Evolutionary conservation across 2,888 invertebrate genomes (phyloP).

Genomic region (Ecliptopera silaceata): DNA sequence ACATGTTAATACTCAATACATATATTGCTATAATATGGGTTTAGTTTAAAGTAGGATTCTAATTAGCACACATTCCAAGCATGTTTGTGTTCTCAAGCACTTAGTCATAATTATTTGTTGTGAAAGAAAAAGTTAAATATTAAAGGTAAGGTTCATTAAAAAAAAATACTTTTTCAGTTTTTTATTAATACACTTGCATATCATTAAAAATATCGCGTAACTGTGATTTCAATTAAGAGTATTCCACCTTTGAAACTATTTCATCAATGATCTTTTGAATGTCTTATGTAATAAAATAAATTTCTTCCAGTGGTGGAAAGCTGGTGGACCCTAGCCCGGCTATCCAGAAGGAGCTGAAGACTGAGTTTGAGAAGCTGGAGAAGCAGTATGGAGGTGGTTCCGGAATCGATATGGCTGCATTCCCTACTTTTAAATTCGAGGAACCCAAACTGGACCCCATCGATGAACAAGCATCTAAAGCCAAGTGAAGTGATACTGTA

Average conservation of each 20-base stretch:
- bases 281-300: not conserved
- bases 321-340: slow-evolving; percentile 92
- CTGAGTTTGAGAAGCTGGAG: slow-evolving; percentile 91
- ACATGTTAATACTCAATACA: too few species aligned
- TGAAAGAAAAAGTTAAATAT: slow-evolving; percentile 1
- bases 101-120: too few species aligned
- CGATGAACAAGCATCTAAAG: slow-evolving; percentile 61
- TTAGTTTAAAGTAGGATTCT: not conserved
- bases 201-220: too few species aligned
- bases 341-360: slow-evolving; percentile 88
- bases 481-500: slow-evolving; percentile 55
- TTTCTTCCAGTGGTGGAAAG: slow-evolving; percentile 88
- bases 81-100: not conserved
- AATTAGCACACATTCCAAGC: not conserved
- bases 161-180: not conserved
- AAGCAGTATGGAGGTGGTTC: slow-evolving; percentile 89
- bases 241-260: not conserved
- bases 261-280: not conserved
- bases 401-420: slow-evolving; percentile 93
- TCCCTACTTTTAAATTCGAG: slow-evolving; percentile 92
- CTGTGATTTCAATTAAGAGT: not conserved
- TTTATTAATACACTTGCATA: too few species aligned
- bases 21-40: too few species aligned
- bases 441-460: slow-evolving; percentile 89
- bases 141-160: not conserved